These are phyloP conservation scores for Sprattus sprattus DNA, from an alignment of 2,113 vertebrate species.

Conservation along the genomic window DNA sequence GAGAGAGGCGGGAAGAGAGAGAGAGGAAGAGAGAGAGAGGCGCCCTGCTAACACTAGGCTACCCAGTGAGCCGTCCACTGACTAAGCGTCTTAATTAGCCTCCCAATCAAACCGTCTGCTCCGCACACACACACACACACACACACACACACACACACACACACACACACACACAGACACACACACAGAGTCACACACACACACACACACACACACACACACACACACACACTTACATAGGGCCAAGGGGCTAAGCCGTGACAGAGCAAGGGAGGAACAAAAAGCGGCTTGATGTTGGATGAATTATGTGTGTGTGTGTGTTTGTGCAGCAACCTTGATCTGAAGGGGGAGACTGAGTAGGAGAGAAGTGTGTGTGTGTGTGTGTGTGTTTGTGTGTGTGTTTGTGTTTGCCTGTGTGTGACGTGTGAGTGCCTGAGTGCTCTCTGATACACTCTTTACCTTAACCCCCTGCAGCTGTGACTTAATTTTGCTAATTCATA, in stretches of 20 bases:
- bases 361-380: background rate
- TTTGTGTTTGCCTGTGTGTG: background rate
- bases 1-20: background rate
- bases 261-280: background rate
- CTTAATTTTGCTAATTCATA: slow-evolving; percentile 6
- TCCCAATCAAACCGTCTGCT: background rate
- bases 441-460: background rate
- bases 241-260: background rate
- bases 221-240: background rate
- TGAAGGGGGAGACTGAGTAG: background rate
- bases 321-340: background rate
- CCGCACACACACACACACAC: background rate
- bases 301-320: background rate
- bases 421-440: background rate
- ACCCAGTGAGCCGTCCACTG: background rate
- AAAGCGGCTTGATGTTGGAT: slow-evolving; percentile 2
- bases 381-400: background rate
- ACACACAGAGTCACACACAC: background rate
- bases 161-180: background rate
- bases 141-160: background rate
- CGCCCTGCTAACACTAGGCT: background rate
- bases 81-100: background rate
- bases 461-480: background rate
- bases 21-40: background rate
- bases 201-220: background rate